A percentile compares a stretch with the other conserved stretches of the same genome.
phyloP scores from a whole-genome alignment of 2,797 vertebrate genomes.

The Melanotaenia boesemani region DNA sequence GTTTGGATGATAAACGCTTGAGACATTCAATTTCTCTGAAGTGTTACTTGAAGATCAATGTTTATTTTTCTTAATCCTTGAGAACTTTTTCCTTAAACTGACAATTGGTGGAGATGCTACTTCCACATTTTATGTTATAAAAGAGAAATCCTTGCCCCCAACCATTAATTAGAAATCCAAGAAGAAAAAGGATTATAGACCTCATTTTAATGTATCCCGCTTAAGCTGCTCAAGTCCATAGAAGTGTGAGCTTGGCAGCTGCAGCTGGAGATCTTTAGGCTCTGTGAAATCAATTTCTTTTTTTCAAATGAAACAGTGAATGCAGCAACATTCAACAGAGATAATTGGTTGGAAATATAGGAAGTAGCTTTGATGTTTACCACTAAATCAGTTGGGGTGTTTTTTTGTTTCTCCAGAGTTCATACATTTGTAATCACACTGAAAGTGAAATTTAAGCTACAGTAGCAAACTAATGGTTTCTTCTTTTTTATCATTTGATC shows the following conservation, averaged over 20 bases:
- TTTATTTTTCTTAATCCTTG: conserved; percentile 47
- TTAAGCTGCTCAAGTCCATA: conserved; percentile 63
- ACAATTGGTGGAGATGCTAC: conserved; percentile 19
- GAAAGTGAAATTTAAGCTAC: conserved; percentile 18
- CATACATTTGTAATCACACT: conserved; percentile 18
- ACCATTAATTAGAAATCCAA: conserved; percentile 72
- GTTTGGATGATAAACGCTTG: conserved; percentile 34
- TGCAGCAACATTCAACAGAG: conserved; percentile 42
- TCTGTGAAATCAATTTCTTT: conserved; percentile 69
- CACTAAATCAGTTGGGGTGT: conserved; percentile 25
- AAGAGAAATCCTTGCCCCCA: conserved; percentile 63
- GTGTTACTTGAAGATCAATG: conserved; percentile 41
- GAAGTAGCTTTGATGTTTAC: conserved; percentile 18
- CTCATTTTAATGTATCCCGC: conserved; percentile 60
- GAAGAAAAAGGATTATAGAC: conserved; percentile 64
- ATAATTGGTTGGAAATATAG: conserved; percentile 49
- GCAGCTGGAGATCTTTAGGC: conserved; percentile 53
- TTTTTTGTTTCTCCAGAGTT: not conserved
- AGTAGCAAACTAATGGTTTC: conserved; percentile 17
- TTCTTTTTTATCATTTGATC: not conserved
- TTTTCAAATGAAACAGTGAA: conserved; percentile 53
- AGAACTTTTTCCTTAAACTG: conserved; percentile 25
- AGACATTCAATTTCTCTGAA: conserved; percentile 43
- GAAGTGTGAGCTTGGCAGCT: conserved; percentile 49
- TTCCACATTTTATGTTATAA: conserved; percentile 31